phyloP scores from a whole-genome alignment of 2,797 vertebrate species.

The Ateles fusciceps region DNA sequence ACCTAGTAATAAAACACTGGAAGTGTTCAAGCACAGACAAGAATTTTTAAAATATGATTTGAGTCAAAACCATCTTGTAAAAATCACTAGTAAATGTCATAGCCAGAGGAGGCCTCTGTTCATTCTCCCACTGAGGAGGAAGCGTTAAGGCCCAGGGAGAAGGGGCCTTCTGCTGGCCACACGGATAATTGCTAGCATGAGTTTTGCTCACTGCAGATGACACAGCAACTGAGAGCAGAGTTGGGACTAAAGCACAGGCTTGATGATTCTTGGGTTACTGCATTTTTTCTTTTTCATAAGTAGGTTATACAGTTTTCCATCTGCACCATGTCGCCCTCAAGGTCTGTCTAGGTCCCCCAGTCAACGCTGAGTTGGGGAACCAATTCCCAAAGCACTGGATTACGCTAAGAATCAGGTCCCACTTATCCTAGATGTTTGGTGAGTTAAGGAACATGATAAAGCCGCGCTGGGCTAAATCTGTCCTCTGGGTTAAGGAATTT shows the following conservation, averaged over 20 bases:
- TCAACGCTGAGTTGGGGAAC: background rate
- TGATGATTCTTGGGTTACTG: background rate
- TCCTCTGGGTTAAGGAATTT: background rate
- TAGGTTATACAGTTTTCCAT: background rate
- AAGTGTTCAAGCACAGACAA: slow-evolving; percentile 78
- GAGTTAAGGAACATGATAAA: background rate
- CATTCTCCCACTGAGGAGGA: background rate
- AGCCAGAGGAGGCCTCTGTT: background rate
- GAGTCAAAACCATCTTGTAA: slow-evolving; percentile 70
- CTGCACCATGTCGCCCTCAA: background rate
- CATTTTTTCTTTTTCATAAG: background rate
- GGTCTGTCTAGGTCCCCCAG: background rate
- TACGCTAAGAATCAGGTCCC: background rate
- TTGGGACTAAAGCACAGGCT: background rate
- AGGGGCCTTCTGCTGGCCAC: background rate
- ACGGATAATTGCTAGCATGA: rapidly evolving
- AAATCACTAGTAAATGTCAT: slow-evolving; percentile 16
- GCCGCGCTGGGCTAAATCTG: background rate
- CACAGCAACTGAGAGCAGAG: background rate
- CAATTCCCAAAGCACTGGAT: background rate
- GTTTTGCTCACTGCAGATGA: background rate
- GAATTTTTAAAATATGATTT: slow-evolving; percentile 69
- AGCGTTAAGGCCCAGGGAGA: background rate
- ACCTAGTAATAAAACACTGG: slow-evolving; percentile 80
- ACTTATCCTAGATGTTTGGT: background rate